phyloP scores from a whole-genome alignment of 2,888 invertebrate species.

The Drosophila greeni region DNA sequence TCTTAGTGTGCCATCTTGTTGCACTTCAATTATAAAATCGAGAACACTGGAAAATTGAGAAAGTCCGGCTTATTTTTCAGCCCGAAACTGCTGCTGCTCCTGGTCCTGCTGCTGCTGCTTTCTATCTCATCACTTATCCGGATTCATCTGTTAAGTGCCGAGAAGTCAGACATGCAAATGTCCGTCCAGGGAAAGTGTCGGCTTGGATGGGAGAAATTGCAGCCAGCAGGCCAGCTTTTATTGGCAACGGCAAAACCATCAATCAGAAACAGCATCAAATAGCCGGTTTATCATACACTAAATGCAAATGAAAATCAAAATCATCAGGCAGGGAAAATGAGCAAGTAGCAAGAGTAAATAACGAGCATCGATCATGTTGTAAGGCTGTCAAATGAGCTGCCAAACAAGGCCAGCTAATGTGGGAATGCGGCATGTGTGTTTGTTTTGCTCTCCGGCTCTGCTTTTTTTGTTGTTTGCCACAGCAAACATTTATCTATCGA shows the following conservation, averaged over 20 bases:
- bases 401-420: conserved; percentile 53
- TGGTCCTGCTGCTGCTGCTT: not conserved
- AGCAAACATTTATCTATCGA: conserved; percentile 35
- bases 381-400: conserved; percentile 65
- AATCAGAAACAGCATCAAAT: conserved; percentile 53
- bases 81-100: not conserved
- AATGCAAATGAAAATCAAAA: conserved; percentile 59
- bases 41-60: conserved; percentile 7
- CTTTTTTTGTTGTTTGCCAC: not conserved
- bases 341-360: conserved; percentile 42
- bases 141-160: conserved; percentile 24
- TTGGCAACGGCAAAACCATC: conserved; percentile 34
- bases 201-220: conserved; percentile 16
- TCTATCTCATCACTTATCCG: conserved; percentile 5
- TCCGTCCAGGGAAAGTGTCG: conserved; percentile 17
- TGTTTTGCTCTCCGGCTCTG: conserved; percentile 20
- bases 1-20: not conserved
- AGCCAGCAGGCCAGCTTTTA: conserved; percentile 9
- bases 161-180: conserved; percentile 17
- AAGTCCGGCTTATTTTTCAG: conserved; percentile 13
- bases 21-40: conserved; percentile 12
- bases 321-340: conserved; percentile 18
- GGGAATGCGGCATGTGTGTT: conserved; percentile 61
- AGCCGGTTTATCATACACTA: conserved; percentile 60
- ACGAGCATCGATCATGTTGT: conserved; percentile 65